Evolutionary conservation across 2,797 vertebrate species (phyloP), one percentile per base, ranked within the genome.

Genomic region (Coregonus ussuriensis): DNA sequence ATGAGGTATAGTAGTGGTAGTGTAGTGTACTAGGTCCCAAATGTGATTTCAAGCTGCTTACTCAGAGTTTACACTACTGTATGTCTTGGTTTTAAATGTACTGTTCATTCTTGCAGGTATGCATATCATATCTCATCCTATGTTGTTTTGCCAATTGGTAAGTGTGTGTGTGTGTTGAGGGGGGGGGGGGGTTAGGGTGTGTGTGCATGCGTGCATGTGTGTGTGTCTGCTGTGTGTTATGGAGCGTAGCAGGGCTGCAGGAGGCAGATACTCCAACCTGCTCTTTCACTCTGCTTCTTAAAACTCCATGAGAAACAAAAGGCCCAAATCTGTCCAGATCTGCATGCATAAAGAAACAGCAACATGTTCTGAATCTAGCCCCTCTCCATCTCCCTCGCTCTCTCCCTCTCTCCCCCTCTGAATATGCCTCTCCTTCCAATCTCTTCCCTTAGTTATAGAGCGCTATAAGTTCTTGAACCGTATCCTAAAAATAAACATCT

Each of bases 401-500:
- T 75, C 35, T 63, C 70, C 65, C 41, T 41, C 41, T 9, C 41
- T 33, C 41, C 41, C 7, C 41, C 41, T 41, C 62, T 54, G 1
- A 41, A 66, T 21, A 74, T 53, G 53, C n/a, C 68, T 75, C 67
- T 77, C 21, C 53, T 82, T 88, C 82, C 75, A 84, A 90, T 83
- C 41, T 83, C 41, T 84, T 90, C 85, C 85, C 87, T 89, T 87
- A 89, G 91, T 89, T 89, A 88, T 81, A 83, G 78, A 86, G 79
- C 54, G 82, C 84, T 82, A 85, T 88, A 90, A 93, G 92, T 92
- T 88, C 86, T 92, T 91, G 87, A 93, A 92, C 92, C 83, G 67
- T 59, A 75, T 89, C 89, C 91, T 94, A 93, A 93, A 94, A 93
- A 94, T 94, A 94, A 92, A 92, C 85, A 93, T 91, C 87, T 93